These are phyloP conservation scores for Acronicta aceris DNA, from an alignment of 2,888 invertebrate genomes.

Conservation along the genomic window DNA sequence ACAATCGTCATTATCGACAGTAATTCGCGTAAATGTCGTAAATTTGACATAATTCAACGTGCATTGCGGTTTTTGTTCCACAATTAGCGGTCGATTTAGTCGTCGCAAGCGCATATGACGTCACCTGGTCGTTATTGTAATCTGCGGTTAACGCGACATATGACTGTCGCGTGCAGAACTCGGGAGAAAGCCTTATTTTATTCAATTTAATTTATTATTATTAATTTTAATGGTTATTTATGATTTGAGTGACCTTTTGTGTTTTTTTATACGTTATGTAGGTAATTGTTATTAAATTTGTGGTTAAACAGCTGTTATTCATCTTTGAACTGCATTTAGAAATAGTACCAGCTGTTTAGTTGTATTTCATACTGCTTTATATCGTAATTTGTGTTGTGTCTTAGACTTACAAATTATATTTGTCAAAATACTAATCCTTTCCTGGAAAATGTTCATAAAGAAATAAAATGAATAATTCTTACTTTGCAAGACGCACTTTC, in stretches of 20 bases:
- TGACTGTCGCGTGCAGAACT: slow-evolving; percentile 63
- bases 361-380: too few relatives aligned
- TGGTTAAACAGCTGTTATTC: slow-evolving; percentile 26
- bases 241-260: slow-evolving; percentile 38
- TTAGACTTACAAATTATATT: too few relatives aligned
- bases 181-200: slow-evolving; percentile 53
- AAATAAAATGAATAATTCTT: too few relatives aligned
- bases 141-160: slow-evolving; percentile 65
- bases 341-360: too few relatives aligned
- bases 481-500: too few relatives aligned
- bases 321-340: background rate
- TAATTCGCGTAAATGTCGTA: slow-evolving; percentile 70
- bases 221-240: slow-evolving; percentile 21
- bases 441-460: too few relatives aligned
- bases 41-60: slow-evolving; percentile 68
- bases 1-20: slow-evolving; percentile 42
- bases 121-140: slow-evolving; percentile 68
- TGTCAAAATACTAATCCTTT: too few relatives aligned
- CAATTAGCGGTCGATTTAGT: slow-evolving; percentile 76
- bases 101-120: slow-evolving; percentile 52
- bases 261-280: slow-evolving; percentile 17
- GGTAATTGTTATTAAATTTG: slow-evolving; percentile 30
- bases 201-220: slow-evolving; percentile 41
- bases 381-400: too few relatives aligned
- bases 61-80: slow-evolving; percentile 70